A percentile compares a stretch with the other conserved stretches of the same genome.
Conservation (phyloP, 1,140 invertebrate genomes). For the Contarinia nasturtii region DNA sequence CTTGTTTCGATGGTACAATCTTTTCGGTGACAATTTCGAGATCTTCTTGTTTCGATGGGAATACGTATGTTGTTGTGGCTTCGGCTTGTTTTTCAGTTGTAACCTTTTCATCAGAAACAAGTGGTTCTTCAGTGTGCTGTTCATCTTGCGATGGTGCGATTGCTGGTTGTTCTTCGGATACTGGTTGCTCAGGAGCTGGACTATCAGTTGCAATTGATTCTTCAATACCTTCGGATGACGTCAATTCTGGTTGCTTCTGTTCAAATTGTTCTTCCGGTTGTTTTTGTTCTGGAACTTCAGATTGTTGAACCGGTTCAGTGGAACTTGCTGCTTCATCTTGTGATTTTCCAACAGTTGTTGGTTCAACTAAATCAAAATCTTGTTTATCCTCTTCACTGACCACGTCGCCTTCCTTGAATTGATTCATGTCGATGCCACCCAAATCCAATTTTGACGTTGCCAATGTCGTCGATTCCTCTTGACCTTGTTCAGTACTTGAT, state of each 20-base stretch:
- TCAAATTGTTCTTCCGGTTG: conserved; percentile 5
- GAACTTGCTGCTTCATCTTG: conserved; percentile 4
- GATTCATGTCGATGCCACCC: too few relatives aligned
- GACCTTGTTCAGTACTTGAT: neutral
- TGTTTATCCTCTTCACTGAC: too few relatives aligned
- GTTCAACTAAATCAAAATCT: too few relatives aligned
- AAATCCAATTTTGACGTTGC: too few relatives aligned
- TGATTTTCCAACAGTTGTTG: conserved; percentile 1
- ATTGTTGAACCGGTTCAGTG: conserved; percentile 1
- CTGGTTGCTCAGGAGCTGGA: neutral
- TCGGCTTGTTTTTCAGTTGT: conserved; percentile 1
- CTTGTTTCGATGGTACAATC: too few relatives aligned
- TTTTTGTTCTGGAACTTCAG: conserved; percentile 6
- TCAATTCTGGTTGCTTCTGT: neutral
- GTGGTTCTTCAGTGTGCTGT: too few relatives aligned
- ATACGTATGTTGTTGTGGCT: neutral
- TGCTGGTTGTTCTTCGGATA: neutral
- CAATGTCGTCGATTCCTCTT: neutral
- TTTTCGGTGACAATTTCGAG: neutral
- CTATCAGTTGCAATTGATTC: neutral
- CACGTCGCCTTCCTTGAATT: too few relatives aligned
- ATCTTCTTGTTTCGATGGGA: conserved; percentile 1
- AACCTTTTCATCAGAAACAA: neutral
- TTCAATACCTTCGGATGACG: conserved; percentile 6
- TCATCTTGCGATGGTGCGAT: too few relatives aligned